Conservation (phyloP, 2,113 vertebrate genomes). For the Cichladusa arquata region DNA sequence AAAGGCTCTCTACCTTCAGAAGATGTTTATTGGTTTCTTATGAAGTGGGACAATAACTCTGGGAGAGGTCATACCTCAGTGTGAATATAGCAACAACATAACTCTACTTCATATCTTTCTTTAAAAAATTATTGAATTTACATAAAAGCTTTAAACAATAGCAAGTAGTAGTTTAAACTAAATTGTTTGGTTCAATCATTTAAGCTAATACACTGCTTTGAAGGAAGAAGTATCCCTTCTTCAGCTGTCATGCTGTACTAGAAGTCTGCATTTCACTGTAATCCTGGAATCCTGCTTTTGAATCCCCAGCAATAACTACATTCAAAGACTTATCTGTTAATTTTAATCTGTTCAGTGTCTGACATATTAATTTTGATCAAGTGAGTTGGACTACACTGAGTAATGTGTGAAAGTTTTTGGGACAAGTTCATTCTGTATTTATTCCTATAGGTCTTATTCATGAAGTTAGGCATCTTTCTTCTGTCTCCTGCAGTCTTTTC, state of each 20-base stretch:
- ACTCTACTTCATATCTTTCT: not conserved
- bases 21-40: not conserved
- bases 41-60: not conserved
- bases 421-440: not conserved
- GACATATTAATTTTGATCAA: not conserved
- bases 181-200: not conserved
- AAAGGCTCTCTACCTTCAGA: not conserved
- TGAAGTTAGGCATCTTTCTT: not conserved
- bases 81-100: not conserved
- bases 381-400: not conserved
- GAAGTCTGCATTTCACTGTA: not conserved
- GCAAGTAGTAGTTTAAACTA: not conserved
- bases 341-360: not conserved
- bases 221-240: not conserved
- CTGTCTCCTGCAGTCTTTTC: not conserved
- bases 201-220: not conserved
- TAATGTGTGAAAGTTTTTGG: not conserved
- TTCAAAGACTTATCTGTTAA: not conserved
- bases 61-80: not conserved
- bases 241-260: not conserved
- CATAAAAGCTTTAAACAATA: not conserved
- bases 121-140: not conserved
- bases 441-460: not conserved
- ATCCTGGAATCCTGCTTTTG: not conserved
- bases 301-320: not conserved